Percentiles rank a stretch among this genome's conserved stretches.
Conservation (phyloP, 1,140 invertebrate genomes). For the Aphidius ervi region DNA sequence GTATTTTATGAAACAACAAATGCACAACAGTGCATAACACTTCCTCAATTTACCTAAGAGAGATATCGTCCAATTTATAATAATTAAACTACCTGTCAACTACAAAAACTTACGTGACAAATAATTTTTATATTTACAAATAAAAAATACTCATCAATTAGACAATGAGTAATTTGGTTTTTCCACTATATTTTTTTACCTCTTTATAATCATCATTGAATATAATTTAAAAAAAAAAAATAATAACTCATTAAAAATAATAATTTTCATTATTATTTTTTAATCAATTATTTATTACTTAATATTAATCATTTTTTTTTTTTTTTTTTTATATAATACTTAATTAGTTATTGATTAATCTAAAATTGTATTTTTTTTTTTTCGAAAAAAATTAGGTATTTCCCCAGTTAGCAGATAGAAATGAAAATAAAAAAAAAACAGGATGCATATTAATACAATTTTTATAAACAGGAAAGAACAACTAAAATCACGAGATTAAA, state of each 20-base stretch:
- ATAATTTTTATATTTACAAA: no score
- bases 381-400: background rate
- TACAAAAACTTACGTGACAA: conserved; percentile 5
- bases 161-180: no score
- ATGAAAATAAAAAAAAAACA: background rate
- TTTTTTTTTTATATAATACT: background rate
- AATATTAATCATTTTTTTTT: background rate
- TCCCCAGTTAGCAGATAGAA: background rate
- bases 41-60: conserved; percentile 21
- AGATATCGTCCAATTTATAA: conserved; percentile 14
- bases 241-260: no score
- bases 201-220: background rate
- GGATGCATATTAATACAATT: conserved; percentile 8
- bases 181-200: background rate
- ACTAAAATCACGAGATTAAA: background rate
- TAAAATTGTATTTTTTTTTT: background rate
- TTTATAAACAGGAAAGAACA: conserved; percentile 11
- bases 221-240: no score
- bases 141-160: no score
- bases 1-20: no score
- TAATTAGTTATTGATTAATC: no score
- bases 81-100: conserved; percentile 9
- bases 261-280: no score
- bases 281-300: no score
- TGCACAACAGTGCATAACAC: conserved; percentile 18